A percentile compares a stretch with the other conserved stretches of the same genome.
phyloP scores from a whole-genome alignment of 2,113 vertebrate species.

The Fregata magnificens region DNA sequence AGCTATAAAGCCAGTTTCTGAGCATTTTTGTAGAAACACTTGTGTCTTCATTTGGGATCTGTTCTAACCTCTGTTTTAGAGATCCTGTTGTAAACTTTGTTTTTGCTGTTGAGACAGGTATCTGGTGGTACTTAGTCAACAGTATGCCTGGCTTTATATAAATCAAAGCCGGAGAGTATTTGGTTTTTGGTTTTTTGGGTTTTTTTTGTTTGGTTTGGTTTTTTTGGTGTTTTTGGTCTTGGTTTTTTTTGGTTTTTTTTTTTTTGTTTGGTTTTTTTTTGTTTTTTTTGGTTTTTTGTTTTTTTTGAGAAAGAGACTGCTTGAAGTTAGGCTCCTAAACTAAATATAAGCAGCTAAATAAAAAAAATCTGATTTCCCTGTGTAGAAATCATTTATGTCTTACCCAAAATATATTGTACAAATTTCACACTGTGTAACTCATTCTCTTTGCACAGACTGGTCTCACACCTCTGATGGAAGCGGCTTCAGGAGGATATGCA shows the following conservation, averaged over 20 bases:
- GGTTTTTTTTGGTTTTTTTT: background rate
- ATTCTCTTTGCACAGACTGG: constrained; percentile 82
- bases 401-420: background rate
- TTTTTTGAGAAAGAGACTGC: background rate
- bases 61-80: background rate
- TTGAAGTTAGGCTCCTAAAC: background rate
- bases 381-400: background rate
- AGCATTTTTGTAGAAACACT: background rate
- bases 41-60: constrained; percentile 1
- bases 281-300: background rate
- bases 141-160: constrained; percentile 17
- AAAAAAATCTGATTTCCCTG: background rate
- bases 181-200: background rate
- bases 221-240: background rate
- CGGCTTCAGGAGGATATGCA: constrained; percentile 96
- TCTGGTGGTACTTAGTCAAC: constrained; percentile 2
- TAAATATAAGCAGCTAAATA: background rate
- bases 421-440: background rate
- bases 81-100: background rate
- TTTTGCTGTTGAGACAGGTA: constrained; percentile 1
- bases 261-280: background rate
- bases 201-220: background rate
- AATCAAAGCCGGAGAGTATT: background rate
- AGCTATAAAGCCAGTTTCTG: background rate
- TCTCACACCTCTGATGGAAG: constrained; percentile 97